phyloP scores from a whole-genome alignment of 30 jellyfish, hydroid and myxozoan genomes.

The Hydractinia echinata region DNA sequence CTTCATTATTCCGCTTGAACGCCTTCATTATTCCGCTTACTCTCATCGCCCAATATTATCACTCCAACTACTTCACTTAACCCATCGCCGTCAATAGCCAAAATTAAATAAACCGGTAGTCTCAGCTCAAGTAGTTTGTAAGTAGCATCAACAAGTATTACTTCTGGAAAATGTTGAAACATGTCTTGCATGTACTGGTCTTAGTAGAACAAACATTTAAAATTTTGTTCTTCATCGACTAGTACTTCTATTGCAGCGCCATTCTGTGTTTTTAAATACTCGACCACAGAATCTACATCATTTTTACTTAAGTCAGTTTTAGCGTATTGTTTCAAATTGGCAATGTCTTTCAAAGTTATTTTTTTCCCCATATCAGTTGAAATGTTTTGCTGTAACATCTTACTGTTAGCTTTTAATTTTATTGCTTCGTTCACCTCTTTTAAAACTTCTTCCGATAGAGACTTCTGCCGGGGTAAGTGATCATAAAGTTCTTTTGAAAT shows the following conservation, averaged over 20 bases:
- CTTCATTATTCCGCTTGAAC: slow-evolving; percentile 21
- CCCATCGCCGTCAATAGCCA: slow-evolving; percentile 49
- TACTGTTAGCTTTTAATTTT: slow-evolving; percentile 31
- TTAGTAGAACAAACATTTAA: slow-evolving; percentile 21
- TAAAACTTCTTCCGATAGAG: not conserved
- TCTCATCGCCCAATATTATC: slow-evolving; percentile 27
- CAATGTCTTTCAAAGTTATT: slow-evolving; percentile 37
- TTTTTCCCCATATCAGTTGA: slow-evolving; percentile 26
- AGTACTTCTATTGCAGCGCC: slow-evolving; percentile 33
- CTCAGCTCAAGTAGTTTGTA: slow-evolving; percentile 39
- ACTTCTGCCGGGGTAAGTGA: not conserved
- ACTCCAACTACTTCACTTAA: slow-evolving; percentile 45
- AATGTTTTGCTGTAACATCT: slow-evolving; percentile 35
- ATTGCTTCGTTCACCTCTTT: slow-evolving; percentile 20
- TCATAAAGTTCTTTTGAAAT: not conserved
- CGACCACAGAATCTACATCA: slow-evolving; percentile 29
- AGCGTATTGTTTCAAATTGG: slow-evolving; percentile 18
- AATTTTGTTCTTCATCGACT: slow-evolving; percentile 22
- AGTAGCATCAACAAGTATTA: slow-evolving; percentile 45
- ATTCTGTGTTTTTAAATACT: slow-evolving; percentile 1
- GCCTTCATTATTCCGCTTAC: not conserved
- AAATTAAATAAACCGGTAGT: slow-evolving; percentile 21
- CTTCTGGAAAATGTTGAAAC: slow-evolving; percentile 31
- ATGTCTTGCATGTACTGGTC: too few relatives aligned
- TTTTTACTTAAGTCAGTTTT: too few relatives aligned